Base-by-base conservation (phyloP, 2,888 invertebrate species). In the Urechis unicinctus region DNA sequence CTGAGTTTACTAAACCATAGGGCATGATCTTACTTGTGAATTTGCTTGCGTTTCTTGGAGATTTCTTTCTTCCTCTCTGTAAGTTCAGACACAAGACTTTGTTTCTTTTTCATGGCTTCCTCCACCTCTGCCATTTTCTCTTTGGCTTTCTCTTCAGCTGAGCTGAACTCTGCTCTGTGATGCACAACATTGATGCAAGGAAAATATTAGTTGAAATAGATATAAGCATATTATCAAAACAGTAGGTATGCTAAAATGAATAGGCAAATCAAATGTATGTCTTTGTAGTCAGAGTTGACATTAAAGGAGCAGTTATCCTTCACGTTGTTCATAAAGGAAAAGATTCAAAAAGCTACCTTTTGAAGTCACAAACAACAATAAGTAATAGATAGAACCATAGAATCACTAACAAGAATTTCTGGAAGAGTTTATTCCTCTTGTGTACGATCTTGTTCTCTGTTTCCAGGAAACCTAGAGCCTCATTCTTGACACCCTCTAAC, bases 371-470 rank as follows among this genome's bases (percentile, higher is more conserved):
- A n/a, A n/a, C n/a, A n/a, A n/a, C n/a, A n/a, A n/a, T n/a, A n/a
- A n/a, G n/a, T n/a, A n/a, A n/a, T n/a, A n/a, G n/a, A n/a, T n/a
- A n/a, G n/a, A n/a, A n/a, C n/a, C n/a, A n/a, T n/a, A 48, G 25
- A 26, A 30, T 6, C 13, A 67, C 74, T 66, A 63, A 77, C 77
- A 73, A 65, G 60, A 76, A 70, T 63, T 70, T 71, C 77, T 91
- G 90, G 62, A 84, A 83, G 30, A 88, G 74, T 66, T 84, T 82
- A 79, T 90, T 89, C 58, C 86, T 85, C 1, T 84, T 83, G 52
- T 83, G 81, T 1, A 84, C 82, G 1, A 87, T 81, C 2, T 82
- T 82, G 74, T 98, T 98, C 72, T 93, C 90, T 24, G 85, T 75
- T 62, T 85, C 85, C 66, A 97, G 81, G 87, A 5, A 91, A 86